Conservation (phyloP, 2,888 invertebrate species). For the Nomada fucata region DNA sequence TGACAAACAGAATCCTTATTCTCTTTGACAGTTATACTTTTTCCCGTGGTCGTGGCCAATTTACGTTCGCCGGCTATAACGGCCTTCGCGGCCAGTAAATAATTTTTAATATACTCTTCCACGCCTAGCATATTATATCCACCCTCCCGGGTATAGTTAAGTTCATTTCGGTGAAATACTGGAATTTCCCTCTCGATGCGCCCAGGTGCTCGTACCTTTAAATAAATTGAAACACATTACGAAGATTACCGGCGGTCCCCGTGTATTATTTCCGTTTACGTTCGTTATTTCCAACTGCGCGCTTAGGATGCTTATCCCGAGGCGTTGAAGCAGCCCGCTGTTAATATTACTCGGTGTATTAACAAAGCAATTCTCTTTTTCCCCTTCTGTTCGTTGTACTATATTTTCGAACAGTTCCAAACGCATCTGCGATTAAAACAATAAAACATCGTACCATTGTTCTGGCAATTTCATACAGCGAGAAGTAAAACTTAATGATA, state of each 20-base stretch:
- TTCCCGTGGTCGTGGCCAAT: conserved; percentile 29
- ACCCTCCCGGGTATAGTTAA: conserved; percentile 37
- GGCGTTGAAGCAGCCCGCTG: not conserved
- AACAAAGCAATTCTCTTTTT: conserved; percentile 3
- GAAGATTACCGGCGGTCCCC: conserved; percentile 34
- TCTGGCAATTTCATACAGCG: no score
- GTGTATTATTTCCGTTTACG: conserved; percentile 39
- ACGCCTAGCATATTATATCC: conserved; percentile 3
- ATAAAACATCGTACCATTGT: no score
- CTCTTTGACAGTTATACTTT: conserved; percentile 37
- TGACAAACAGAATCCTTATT: conserved; percentile 30
- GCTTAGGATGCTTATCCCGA: not conserved
- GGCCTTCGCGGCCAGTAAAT: conserved; percentile 23
- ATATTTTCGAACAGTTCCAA: not conserved
- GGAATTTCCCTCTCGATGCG: conserved; percentile 42
- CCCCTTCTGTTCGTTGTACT: not conserved
- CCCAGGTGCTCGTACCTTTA: conserved; percentile 35
- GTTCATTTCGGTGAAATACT: conserved; percentile 50
- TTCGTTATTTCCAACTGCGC: conserved; percentile 5
- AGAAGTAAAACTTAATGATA: not conserved
- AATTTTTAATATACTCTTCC: conserved; percentile 48
- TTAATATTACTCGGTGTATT: conserved; percentile 14
- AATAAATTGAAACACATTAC: conserved; percentile 53
- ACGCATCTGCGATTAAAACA: not conserved
- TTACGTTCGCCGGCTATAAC: conserved; percentile 25